These are phyloP conservation scores for Neelides sp. DNA, from an alignment of 1,140 invertebrate species.

Conservation along the genomic window DNA sequence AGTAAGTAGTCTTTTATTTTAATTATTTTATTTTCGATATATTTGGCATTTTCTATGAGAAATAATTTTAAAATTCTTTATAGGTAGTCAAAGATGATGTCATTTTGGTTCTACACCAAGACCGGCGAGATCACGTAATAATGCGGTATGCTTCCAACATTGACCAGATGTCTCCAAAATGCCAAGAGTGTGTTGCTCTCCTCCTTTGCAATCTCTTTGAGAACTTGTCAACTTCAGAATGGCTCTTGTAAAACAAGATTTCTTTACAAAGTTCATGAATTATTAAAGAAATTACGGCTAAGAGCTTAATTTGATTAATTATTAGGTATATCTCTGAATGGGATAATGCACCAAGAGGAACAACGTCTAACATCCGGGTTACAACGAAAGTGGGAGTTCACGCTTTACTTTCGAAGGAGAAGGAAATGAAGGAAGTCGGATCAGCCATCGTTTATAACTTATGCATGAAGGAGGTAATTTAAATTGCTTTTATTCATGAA, in stretches of 20 bases:
- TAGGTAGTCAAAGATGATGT: conserved; percentile 61
- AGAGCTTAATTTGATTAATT: not conserved
- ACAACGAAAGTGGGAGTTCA: conserved; percentile 84
- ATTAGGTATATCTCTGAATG: conserved; percentile 72
- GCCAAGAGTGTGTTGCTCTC: conserved; percentile 26
- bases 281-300: not conserved
- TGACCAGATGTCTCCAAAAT: conserved; percentile 50
- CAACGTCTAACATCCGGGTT: conserved; percentile 73
- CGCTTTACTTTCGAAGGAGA: conserved; percentile 58
- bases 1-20: conserved; percentile 8
- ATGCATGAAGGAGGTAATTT: conserved; percentile 70
- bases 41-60: conserved; percentile 8
- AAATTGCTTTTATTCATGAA: too few species aligned
- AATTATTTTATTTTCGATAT: not conserved
- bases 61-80: not conserved
- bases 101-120: conserved; percentile 76
- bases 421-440: conserved; percentile 60
- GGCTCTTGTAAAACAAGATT: conserved; percentile 47
- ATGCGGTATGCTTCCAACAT: conserved; percentile 79
- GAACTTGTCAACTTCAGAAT: conserved; percentile 75
- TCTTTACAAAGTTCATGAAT: conserved; percentile 1
- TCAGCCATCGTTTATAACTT: conserved; percentile 79
- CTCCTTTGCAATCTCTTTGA: conserved; percentile 74
- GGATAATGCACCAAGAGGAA: conserved; percentile 48
- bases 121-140: conserved; percentile 70